Percentiles rank a stretch among this genome's conserved stretches.
phyloP scores from a whole-genome alignment of 2,888 invertebrate genomes.

The Drosophila niveifrons region DNA sequence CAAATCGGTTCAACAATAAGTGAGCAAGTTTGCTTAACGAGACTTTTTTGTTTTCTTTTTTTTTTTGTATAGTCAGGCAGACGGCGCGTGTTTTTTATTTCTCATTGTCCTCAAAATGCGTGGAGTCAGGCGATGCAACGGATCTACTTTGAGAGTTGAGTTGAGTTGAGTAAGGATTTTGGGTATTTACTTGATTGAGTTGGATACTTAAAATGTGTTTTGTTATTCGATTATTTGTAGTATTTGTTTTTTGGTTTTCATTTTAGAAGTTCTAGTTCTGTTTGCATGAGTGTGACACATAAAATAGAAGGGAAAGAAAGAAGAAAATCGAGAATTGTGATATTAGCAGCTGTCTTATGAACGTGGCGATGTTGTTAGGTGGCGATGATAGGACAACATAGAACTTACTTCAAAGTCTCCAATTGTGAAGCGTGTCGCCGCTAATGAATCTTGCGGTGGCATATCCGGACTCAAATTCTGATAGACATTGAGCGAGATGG shows the following conservation, averaged over 20 bases:
- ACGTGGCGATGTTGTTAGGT: constrained; percentile 19
- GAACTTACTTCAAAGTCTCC: constrained; percentile 91
- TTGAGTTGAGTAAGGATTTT: constrained; percentile 23
- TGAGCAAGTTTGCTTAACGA: constrained; percentile 29
- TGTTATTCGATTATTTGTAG: not conserved
- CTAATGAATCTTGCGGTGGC: constrained; percentile 87
- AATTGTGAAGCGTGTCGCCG: constrained; percentile 89
- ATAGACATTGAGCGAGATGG: constrained; percentile 66
- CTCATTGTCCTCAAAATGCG: constrained; percentile 46
- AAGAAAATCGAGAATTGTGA: constrained; percentile 51
- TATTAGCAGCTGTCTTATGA: constrained; percentile 52
- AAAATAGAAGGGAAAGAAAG: constrained; percentile 39
- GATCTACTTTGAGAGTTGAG: constrained; percentile 21
- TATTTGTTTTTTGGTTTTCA: not conserved
- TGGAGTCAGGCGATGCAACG: constrained; percentile 51
- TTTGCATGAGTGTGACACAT: constrained; percentile 27
- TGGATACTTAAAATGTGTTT: constrained; percentile 38
- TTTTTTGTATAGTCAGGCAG: constrained; percentile 55
- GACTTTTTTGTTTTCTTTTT: no score
- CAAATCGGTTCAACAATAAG: constrained; percentile 41
- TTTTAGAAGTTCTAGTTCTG: constrained; percentile 55
- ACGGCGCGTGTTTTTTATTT: constrained; percentile 54
- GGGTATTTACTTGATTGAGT: constrained; percentile 24
- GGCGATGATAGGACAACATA: constrained; percentile 46
- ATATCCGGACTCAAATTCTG: constrained; percentile 89